A percentile compares a stretch with the other conserved stretches of the same genome.
phyloP scores from a whole-genome alignment of 2,888 invertebrate species.

The Andrena bucephala region DNA sequence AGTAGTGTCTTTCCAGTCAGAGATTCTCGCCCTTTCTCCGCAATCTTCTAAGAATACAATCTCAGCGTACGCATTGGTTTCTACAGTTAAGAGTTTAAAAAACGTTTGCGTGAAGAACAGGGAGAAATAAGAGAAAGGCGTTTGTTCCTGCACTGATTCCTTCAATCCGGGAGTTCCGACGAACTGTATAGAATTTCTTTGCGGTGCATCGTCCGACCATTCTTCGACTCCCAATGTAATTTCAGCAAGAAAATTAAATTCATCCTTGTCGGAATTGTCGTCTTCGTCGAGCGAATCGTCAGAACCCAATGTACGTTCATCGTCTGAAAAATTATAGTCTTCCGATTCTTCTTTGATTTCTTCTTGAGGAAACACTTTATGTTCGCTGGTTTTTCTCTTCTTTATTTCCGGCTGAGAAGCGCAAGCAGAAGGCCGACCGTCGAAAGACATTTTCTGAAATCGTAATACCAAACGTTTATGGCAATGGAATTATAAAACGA shows the following conservation, averaged over 20 bases:
- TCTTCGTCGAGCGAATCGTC: slow-evolving; percentile 9
- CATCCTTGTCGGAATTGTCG: slow-evolving; percentile 11
- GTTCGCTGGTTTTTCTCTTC: background rate
- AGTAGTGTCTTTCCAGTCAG: slow-evolving; percentile 11
- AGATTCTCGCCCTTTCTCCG: background rate
- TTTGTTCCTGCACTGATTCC: slow-evolving; percentile 2
- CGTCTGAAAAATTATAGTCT: background rate
- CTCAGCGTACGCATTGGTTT: slow-evolving; percentile 4
- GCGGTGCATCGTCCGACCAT: slow-evolving; percentile 7
- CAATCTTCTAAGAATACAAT: slow-evolving; percentile 1
- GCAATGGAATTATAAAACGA: background rate
- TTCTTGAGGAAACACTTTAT: background rate
- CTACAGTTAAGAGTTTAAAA: background rate
- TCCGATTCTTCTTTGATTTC: background rate
- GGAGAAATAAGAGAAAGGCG: slow-evolving; percentile 14
- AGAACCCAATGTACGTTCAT: background rate
- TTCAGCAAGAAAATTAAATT: background rate
- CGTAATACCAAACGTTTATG: background rate
- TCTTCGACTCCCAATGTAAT: slow-evolving; percentile 7
- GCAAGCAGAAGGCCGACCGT: background rate
- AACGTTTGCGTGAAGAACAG: slow-evolving; percentile 1
- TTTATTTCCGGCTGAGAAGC: background rate
- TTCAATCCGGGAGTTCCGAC: background rate
- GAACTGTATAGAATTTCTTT: background rate
- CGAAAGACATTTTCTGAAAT: slow-evolving; percentile 22